Base-by-base conservation (phyloP, 1,140 invertebrate species). In the Pseudachorutes palmiensis region DNA sequence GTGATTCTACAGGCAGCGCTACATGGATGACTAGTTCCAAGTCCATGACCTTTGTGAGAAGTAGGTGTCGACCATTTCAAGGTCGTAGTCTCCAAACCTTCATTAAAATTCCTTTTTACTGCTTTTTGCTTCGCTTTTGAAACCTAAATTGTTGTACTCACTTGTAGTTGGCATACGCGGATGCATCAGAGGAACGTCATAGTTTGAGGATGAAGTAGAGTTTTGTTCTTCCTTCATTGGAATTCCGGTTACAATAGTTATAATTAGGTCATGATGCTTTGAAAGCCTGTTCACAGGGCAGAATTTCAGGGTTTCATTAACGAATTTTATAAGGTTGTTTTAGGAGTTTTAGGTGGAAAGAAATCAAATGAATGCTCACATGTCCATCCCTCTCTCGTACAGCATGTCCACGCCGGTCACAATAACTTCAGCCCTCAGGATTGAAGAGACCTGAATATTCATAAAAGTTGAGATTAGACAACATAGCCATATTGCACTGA, bases 181-280 rank as follows among this genome's bases (percentile, higher is more conserved):
- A 78, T 98, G 94, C 71, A 95, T 88, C 51, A 98, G 89, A 79
- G 97, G 94, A 0, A 98, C 95, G 78, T 98, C 94, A 77, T 98
- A 98, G 81, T 98, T 98, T 0, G 94, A 92, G 59, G 94, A 97
- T 0, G 93, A 96, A 78, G 89, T 94, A 0, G 95, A 93, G 80
- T 97, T 98, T 81, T 97, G 94, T 80, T 98, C 95, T 81, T 98
- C 95, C 82, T 98, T 98, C 95, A 98, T 98, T 2, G 94, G 95
- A 75, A 98, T 98, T 31, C 94, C 94, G 29, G 94, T 98, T 0
- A 98, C 94, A 0, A 93, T 97, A 16, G 95, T 97, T 62, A 90
- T 94, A 0, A 92, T 88, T n/a, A 98, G 80, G 76, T 91, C 85
- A 75, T 95, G 97, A 78, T 97, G 94, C 16, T n/a, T 12, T 9